Base-by-base conservation (phyloP, 1,140 invertebrate genomes). In the Pissodes strobi region DNA sequence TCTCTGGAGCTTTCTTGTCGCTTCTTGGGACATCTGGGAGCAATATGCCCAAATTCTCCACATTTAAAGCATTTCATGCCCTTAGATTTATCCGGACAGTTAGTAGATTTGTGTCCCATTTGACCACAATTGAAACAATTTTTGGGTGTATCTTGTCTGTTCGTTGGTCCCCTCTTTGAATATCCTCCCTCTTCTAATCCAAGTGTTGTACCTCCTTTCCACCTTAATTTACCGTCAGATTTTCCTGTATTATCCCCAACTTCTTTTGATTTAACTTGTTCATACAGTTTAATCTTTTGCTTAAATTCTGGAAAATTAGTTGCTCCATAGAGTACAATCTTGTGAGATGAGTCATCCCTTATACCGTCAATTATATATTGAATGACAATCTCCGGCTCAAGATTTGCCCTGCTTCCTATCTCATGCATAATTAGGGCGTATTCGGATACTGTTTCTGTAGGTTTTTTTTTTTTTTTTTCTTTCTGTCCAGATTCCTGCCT, bases 291-390 rank as follows among this genome's bases (percentile, higher is more conserved):
- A n/a, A 68, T 10, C 25, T 70, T 68, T 23, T 56, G 21, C 46
- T 68, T 68, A 30, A 68, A 52, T 49, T 68, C 62, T 2, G 1
- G 2, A 30, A 70, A 65, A 27, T 56, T 51, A 25, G 27, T 38
- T 6, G 66, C 60, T 37, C 61, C 55, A 51, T 68, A 70, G 3
- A 68, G 34, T 18, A 68, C 38, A 4, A 61, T 34, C 48, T 70
- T 69, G 30, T 60, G 30, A 12, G 12, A 9, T 15, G 30, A 17
- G 10, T 62, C 69, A 34, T 66, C 66, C 9, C 15, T 10, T 27
- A 74, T 65, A 2, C 67, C 72, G 8, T 75, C 67, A 17, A 74
- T 69, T 2, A 76, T 73, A 27, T 74, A 73, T 67, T 71, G 67
- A 17, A 75, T 74, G 3, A 69, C 27, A 10, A 62, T 39, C 38